phyloP scores from a whole-genome alignment of 1,140 invertebrate genomes.

The Penaeus chinensis region DNA sequence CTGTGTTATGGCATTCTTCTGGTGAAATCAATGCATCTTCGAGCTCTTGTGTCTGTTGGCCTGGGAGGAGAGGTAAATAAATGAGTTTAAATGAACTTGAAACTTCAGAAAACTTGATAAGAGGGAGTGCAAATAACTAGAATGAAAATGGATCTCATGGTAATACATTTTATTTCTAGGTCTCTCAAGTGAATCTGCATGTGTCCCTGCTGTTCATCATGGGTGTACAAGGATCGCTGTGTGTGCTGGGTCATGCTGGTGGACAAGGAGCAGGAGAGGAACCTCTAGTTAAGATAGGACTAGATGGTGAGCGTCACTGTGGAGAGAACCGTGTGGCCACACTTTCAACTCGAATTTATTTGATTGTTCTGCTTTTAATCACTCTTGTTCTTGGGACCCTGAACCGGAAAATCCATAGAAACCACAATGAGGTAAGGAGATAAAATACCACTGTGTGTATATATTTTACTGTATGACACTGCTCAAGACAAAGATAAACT shows the following conservation, averaged over 20 bases:
- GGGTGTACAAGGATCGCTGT: slow-evolving; percentile 41
- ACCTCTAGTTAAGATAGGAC: slow-evolving; percentile 33
- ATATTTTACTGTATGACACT: background rate
- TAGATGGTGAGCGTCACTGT: slow-evolving; percentile 33
- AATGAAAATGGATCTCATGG: background rate
- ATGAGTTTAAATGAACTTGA: background rate
- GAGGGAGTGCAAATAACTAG: background rate
- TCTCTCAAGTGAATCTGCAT: slow-evolving; percentile 51
- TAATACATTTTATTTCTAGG: slow-evolving; percentile 25
- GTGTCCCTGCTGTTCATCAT: slow-evolving; percentile 51
- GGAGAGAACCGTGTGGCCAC: slow-evolving; percentile 41
- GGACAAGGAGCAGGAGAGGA: slow-evolving; percentile 23
- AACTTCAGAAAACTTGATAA: background rate
- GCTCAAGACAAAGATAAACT: too few relatives aligned
- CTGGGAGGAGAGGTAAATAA: slow-evolving; percentile 47
- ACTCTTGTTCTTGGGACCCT: slow-evolving; percentile 30
- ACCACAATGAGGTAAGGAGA: slow-evolving; percentile 52
- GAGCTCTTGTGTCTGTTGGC: slow-evolving; percentile 50
- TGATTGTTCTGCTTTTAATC: slow-evolving; percentile 38
- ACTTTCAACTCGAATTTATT: slow-evolving; percentile 44
- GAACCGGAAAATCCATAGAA: slow-evolving; percentile 54
- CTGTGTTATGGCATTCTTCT: slow-evolving; percentile 55
- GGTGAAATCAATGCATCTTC: slow-evolving; percentile 53
- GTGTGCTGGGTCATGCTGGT: slow-evolving; percentile 45
- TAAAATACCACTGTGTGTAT: background rate